phyloP scores from a whole-genome alignment of 2,113 vertebrate species.

The Cebus imitator region DNA sequence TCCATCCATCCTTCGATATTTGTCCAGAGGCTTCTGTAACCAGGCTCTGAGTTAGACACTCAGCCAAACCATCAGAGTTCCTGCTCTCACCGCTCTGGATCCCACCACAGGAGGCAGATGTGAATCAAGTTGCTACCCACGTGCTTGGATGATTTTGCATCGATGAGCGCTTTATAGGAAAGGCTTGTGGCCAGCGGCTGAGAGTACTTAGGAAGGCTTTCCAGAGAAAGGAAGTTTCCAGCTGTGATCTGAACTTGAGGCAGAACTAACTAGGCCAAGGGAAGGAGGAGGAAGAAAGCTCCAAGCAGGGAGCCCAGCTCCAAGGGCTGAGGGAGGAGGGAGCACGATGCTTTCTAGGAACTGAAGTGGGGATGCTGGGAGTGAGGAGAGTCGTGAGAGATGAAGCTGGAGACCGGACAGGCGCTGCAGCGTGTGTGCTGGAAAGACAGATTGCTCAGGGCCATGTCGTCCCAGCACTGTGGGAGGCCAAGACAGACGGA shows the following conservation, averaged over 20 bases:
- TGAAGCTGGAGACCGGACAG: not conserved
- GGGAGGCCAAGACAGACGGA: too few relatives aligned
- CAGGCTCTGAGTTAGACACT: not conserved
- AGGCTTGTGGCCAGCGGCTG: not conserved
- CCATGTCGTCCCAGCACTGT: too few relatives aligned
- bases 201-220: not conserved
- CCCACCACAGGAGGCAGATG: not conserved
- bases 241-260: not conserved
- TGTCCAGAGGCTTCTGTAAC: not conserved
- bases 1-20: not conserved
- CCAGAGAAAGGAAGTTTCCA: not conserved
- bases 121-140: not conserved
- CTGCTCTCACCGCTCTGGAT: not conserved
- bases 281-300: not conserved
- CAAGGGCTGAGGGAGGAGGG: not conserved
- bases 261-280: not conserved
- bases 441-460: not conserved
- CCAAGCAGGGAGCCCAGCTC: not conserved
- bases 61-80: not conserved
- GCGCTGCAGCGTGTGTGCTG: not conserved
- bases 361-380: not conserved
- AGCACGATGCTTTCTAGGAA: not conserved
- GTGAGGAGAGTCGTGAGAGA: not conserved
- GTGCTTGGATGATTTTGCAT: not conserved
- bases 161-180: not conserved